Base-by-base conservation (phyloP, 2,113 vertebrate genomes). In the Xiphophorus couchianus region DNA sequence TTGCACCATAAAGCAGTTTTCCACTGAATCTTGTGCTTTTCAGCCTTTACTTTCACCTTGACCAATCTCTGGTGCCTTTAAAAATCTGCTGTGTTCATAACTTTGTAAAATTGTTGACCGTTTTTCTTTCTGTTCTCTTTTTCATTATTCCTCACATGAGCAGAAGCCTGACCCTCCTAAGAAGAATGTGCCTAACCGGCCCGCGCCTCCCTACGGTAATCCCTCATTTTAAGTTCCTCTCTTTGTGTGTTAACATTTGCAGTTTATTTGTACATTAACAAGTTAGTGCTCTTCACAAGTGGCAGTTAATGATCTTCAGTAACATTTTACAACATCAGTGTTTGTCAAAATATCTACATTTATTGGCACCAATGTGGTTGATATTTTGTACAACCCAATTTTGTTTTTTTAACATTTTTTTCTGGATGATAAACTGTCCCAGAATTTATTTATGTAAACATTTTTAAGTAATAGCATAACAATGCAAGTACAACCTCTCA, bases 191-290 rank as follows among this genome's bases (percentile, higher is more conserved):
- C 92, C 93, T 60, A 89, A 88, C 69, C 90, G 93, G 72, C 93
- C 93, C 73, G 93, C 93, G 27, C 94, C 94, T 73, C 93, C 93
- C n/a, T 95, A 95, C 62, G 91, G 94, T 95, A 88, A 91, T 86
- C 58, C 29, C 51, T 4, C 6, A n/a, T 48, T 79, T 71, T 66
- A 25, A 67, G 2, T 72, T 13, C 71, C 1, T 31, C n/a, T 61
- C 22, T 69, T 68, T 69, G 54, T 62, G 60, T 61, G 62, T 30
- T 58, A 48, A 48, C 44, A 19, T 48, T 48, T 48, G 44, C 44
- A 48, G 3, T 17, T 48, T 48, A 48, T 19, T 48, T 48, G 3
- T 7, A 58, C 25, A 58, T 58, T n/a, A 58, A 25, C 22, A 58
- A 8, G 25, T 58, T 25, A 58, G 51, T 10, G 51, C 25, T 58